Evolutionary conservation across 2,888 invertebrate species (phyloP).

Genomic region (Noctua pronuba): DNA sequence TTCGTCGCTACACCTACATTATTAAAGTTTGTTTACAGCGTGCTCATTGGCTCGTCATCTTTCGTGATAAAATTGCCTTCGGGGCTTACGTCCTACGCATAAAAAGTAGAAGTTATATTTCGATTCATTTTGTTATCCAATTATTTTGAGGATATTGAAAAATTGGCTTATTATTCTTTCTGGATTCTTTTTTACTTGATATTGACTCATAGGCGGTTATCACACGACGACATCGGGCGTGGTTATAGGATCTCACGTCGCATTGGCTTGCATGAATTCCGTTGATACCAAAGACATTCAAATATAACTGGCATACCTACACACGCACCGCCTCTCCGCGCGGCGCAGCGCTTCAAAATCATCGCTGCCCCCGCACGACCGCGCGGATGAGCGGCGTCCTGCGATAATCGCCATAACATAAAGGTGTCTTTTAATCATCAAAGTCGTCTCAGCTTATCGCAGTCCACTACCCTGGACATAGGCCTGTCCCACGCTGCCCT

Average conservation of each 20-base stretch:
- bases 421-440: background rate
- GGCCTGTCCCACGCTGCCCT: background rate
- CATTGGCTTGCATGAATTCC: background rate
- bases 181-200: too few species aligned
- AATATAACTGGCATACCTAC: too few species aligned
- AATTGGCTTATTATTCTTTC: background rate
- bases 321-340: background rate
- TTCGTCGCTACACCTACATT: constrained; percentile 3
- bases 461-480: background rate
- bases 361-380: background rate
- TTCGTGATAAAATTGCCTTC: constrained; percentile 3
- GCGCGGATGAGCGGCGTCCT: background rate
- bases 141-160: constrained; percentile 18
- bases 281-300: too few species aligned
- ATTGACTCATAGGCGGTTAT: background rate
- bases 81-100: background rate
- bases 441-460: background rate
- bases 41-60: constrained; percentile 28
- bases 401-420: background rate
- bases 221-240: too few species aligned
- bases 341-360: background rate
- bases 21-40: constrained; percentile 14
- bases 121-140: background rate
- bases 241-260: background rate
- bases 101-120: constrained; percentile 1